These are phyloP conservation scores for Fragum whitleyi DNA, from an alignment of 2,888 invertebrate species.

Conservation along the genomic window DNA sequence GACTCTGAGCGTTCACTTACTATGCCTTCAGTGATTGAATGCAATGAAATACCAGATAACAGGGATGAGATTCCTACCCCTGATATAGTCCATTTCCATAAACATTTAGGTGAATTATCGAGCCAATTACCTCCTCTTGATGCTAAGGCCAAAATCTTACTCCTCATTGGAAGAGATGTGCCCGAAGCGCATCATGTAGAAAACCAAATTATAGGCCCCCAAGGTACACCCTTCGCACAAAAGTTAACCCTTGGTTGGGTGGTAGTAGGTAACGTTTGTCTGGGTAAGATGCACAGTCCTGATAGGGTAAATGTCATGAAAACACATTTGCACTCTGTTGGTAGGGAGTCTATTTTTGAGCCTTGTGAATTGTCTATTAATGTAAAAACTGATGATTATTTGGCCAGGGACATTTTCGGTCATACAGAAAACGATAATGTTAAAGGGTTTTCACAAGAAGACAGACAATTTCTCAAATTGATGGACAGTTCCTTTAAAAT, in stretches of 20 bases:
- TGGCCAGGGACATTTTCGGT: background rate
- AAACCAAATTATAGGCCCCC: slow-evolving; percentile 25
- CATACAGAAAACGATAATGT: background rate
- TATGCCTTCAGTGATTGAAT: slow-evolving; percentile 44
- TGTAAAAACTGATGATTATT: background rate
- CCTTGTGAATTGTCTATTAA: background rate
- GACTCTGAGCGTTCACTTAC: background rate
- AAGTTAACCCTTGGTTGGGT: slow-evolving; percentile 38
- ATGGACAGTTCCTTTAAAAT: slow-evolving; percentile 32
- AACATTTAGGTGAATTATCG: background rate
- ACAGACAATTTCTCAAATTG: slow-evolving; percentile 15
- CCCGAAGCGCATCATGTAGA: slow-evolving; percentile 44
- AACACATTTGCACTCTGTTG: background rate
- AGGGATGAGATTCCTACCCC: slow-evolving; percentile 46
- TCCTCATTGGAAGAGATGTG: slow-evolving; percentile 50
- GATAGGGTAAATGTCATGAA: slow-evolving; percentile 10
- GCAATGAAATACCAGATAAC: slow-evolving; percentile 37
- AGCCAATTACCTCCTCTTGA: background rate
- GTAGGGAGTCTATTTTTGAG: background rate
- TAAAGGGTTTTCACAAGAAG: background rate
- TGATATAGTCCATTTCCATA: slow-evolving; percentile 8
- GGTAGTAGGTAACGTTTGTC: slow-evolving; percentile 40
- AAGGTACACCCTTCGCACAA: slow-evolving; percentile 32
- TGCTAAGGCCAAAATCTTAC: background rate
- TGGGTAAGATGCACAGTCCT: slow-evolving; percentile 38